Base-by-base conservation (phyloP, 2,113 vertebrate species). In the Anarhynchus alexandrinus region DNA sequence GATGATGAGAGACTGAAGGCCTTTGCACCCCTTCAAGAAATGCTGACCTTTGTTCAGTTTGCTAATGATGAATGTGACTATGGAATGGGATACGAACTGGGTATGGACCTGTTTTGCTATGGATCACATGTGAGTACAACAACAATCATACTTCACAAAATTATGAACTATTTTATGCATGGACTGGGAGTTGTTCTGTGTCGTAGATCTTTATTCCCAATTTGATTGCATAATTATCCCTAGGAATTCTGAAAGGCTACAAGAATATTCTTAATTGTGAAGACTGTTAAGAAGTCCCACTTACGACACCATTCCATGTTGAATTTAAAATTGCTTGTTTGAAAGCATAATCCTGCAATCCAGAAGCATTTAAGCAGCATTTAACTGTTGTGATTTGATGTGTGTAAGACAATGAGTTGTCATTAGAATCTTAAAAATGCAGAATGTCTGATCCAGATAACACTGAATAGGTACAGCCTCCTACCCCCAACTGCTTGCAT, bases 1-100 rank as follows among this genome's bases (percentile, higher is more conserved):
- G 99, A 99, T 47, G 98, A 99, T 3, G 98, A 99, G 57, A 98
- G 99, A 45, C 90, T 99, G 65, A 99, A 99, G 97, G 99, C 99
- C 20, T 99, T 99, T 89, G 98, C 98, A 7, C 99, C 99, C 27
- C 96, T 99, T 80, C 99, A 99, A 84, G 99, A 99, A 96, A 99
- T 99, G 97, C 98, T 99, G 74, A 99, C 99, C 2, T 99, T 98
- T 62, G 98, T 99, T 94, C 99, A 99, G 97, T 99, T 99, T 96
- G 99, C 99, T 45, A 99, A 99, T 22, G 99, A 99, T n/a, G 99
- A 99, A 84, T 99, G 99, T 71, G 99, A 99, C 84, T 99, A 99
- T 4, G 99, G 99, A 81, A 99, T 99, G 99, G 99, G 99, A 5
- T 99, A 99, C 1, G 99, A 99, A 71, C 96, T 99, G 61, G 99